Percentiles rank a stretch among this genome's conserved stretches.
These are phyloP conservation scores for Papilio machaon DNA, from an alignment of 1,140 invertebrate species.

Conservation along the genomic window DNA sequence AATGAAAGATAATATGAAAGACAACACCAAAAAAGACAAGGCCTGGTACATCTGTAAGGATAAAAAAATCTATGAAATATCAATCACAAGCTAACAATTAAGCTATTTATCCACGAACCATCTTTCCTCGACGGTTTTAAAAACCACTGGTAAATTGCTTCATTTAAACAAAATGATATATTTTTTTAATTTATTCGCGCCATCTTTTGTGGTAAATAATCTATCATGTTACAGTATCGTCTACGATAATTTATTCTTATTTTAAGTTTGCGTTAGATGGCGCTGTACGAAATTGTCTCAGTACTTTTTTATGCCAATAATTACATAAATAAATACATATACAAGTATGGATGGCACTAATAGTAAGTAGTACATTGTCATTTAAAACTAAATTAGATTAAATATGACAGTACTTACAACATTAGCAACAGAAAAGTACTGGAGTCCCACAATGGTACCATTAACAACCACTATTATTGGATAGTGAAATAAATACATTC, in stretches of 20 bases:
- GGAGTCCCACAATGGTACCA: neutral
- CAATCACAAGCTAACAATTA: neutral
- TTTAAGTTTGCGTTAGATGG: neutral
- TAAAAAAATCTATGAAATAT: neutral
- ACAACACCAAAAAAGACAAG: conserved; percentile 7
- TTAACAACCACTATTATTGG: conserved; percentile 19
- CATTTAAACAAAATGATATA: neutral
- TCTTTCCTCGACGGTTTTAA: too few relatives aligned
- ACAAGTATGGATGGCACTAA: neutral
- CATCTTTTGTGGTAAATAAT: neutral
- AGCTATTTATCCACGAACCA: neutral
- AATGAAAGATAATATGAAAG: conserved; percentile 13
- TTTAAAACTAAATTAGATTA: neutral
- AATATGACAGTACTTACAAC: conserved; percentile 2
- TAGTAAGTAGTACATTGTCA: neutral
- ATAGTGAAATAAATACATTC: conserved; percentile 78
- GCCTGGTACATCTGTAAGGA: conserved; percentile 10
- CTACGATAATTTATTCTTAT: neutral
- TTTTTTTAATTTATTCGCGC: neutral
- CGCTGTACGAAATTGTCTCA: neutral
- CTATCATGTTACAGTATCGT: neutral
- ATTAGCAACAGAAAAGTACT: conserved; percentile 3
- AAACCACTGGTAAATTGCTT: neutral
- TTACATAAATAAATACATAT: neutral
- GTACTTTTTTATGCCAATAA: neutral